Percentiles rank a stretch among this genome's conserved stretches.
These are phyloP conservation scores for Zaprionus nigranus DNA, from an alignment of 1,140 invertebrate species.

Conservation along the genomic window DNA sequence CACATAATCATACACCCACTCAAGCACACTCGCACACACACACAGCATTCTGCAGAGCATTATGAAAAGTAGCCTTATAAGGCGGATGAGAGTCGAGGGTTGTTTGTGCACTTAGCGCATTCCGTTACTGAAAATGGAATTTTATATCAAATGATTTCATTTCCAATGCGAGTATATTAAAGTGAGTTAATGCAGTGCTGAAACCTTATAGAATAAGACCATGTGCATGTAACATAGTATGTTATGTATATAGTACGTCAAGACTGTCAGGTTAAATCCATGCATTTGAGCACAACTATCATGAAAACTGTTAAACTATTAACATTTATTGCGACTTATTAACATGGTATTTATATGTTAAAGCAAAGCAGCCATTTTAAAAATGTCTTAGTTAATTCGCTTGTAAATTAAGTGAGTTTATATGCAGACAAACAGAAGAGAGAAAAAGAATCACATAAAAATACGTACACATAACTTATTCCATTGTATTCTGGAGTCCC, in stretches of 20 bases:
- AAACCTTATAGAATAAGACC: too few relatives aligned
- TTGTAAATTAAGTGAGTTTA: not conserved
- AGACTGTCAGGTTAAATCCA: too few relatives aligned
- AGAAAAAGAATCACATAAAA: not conserved
- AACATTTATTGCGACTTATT: not conserved
- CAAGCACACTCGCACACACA: not conserved
- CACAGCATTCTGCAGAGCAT: not conserved
- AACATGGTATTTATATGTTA: not conserved
- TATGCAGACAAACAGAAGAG: not conserved
- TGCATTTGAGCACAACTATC: not conserved
- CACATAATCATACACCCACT: not conserved
- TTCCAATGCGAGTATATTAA: not conserved
- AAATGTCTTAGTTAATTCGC: not conserved
- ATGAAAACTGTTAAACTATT: not conserved
- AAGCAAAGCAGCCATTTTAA: not conserved
- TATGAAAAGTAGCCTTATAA: slow-evolving; percentile 5
- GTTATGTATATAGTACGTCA: not conserved
- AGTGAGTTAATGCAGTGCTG: too few relatives aligned
- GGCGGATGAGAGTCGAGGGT: not conserved
- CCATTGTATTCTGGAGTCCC: not conserved
- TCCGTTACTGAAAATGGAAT: not conserved
- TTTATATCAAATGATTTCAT: slow-evolving; percentile 9
- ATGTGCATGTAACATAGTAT: too few relatives aligned
- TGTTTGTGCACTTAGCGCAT: slow-evolving; percentile 10
- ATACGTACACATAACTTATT: not conserved